phyloP scores from a whole-genome alignment of 1,140 invertebrate genomes.

The Seison nebaliae region DNA sequence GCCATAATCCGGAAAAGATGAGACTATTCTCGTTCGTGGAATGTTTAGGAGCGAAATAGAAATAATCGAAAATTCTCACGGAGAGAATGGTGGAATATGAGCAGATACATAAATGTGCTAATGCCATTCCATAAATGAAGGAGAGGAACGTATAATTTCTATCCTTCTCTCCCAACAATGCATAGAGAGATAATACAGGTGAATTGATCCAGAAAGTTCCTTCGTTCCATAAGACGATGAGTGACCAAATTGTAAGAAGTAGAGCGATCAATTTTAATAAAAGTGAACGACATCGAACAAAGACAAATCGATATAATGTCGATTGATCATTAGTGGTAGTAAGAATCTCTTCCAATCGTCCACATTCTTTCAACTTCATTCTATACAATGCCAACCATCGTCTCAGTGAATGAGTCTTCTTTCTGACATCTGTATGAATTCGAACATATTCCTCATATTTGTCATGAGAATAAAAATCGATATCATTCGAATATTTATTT shows the following conservation, averaged over 20 bases:
- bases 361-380: too few relatives aligned
- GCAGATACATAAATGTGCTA: slow-evolving; percentile 79
- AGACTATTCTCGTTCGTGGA: slow-evolving; percentile 94
- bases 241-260: slow-evolving; percentile 46
- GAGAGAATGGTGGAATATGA: slow-evolving; percentile 89
- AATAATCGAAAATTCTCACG: slow-evolving; percentile 76
- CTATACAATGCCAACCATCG: too few relatives aligned
- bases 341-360: too few relatives aligned
- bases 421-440: too few relatives aligned
- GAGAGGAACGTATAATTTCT: slow-evolving; percentile 32
- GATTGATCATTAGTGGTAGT: too few relatives aligned
- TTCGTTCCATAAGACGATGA: slow-evolving; percentile 87
- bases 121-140: slow-evolving; percentile 57
- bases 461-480: too few relatives aligned
- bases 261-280: slow-evolving; percentile 45
- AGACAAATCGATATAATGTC: slow-evolving; percentile 63
- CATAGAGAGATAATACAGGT: slow-evolving; percentile 76
- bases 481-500: too few relatives aligned
- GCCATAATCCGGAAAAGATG: slow-evolving; percentile 70
- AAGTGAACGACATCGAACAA: slow-evolving; percentile 48
- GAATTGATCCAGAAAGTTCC: slow-evolving; percentile 71
- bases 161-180: slow-evolving; percentile 55
- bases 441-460: too few relatives aligned
- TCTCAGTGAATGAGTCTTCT: too few relatives aligned
- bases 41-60: slow-evolving; percentile 80